Base-by-base conservation (phyloP, 2,888 invertebrate genomes). In the Andrena bicolor region DNA sequence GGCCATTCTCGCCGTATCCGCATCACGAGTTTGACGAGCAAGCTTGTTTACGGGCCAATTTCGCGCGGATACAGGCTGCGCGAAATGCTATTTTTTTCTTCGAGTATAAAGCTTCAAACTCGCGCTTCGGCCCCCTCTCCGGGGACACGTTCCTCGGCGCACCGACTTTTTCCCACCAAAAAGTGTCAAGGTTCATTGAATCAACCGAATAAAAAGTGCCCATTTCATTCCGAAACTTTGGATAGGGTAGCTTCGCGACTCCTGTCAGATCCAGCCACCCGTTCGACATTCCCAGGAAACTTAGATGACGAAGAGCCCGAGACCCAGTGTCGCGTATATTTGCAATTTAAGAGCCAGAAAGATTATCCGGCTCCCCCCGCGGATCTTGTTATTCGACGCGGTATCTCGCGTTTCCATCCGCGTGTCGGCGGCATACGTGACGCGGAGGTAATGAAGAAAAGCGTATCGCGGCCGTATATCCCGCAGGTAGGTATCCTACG, bases 11-110 rank as follows among this genome's bases (percentile, higher is more conserved):
- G 48, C 64, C 41, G 80, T 84, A 85, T 85, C 82, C 84, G 74
- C 88, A 87, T 86, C 86, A 85, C 73, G 82, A 87, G 87, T 87
- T 87, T 88, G 86, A 87, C 84, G 87, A 86, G 86, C 79, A 23
- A 78, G 79, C 87, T 87, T 86, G 86, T 87, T 86, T 88, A 86
- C 86, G 87, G 85, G 80, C 74, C 87, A 88, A 88, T 87, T 85
- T 85, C 86, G 63, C 80, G 76, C 76, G 83, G 75, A 86, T 86
- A 75, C 86, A 87, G 83, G 80, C 83, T 80, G 80, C 80, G 86
- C 81, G 76, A 81, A 83, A 85, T 79, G 74, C 82, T 77, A 78
- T 73, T 70, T 86, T 82, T 86, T 76, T 79, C 73, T 76, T 64
- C 56, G 73, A 74, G 61, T 77, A 79, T 85, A 85, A 81, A 80